phyloP scores from a whole-genome alignment of 2,888 invertebrate genomes.

The Lasioglossum vierecki region DNA sequence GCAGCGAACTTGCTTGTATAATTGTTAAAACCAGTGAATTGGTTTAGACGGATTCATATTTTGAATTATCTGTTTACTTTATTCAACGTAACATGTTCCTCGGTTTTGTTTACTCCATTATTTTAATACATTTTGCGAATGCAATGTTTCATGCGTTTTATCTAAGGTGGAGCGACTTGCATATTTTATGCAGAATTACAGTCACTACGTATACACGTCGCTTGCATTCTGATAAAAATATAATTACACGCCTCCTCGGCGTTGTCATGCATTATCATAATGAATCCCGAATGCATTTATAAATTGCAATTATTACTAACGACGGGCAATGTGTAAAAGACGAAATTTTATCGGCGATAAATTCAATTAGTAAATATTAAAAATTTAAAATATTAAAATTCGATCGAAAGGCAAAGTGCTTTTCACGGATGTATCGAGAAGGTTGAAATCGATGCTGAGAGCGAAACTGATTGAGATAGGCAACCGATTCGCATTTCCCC shows the following conservation, averaged over 20 bases:
- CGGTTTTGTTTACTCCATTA: background rate
- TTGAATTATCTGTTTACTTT: background rate
- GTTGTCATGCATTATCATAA: background rate
- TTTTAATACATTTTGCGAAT: background rate
- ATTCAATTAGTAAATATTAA: background rate
- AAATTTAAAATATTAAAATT: no score
- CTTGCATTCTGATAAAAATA: background rate
- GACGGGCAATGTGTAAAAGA: background rate
- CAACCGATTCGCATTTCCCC: background rate
- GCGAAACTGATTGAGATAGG: background rate
- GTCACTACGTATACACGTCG: background rate
- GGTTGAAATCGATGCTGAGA: background rate
- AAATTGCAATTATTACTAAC: background rate
- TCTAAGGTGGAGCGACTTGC: background rate
- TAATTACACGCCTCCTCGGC: background rate
- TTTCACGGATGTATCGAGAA: background rate
- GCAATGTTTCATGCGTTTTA: background rate
- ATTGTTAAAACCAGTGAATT: background rate
- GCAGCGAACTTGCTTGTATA: background rate
- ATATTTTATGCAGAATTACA: background rate
- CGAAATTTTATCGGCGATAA: background rate
- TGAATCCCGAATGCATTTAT: background rate
- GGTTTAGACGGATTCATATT: background rate
- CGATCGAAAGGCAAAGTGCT: background rate
- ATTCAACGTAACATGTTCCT: background rate